These are phyloP conservation scores for Odontophorus gujanensis DNA, from an alignment of 2,113 vertebrate species.

Conservation along the genomic window DNA sequence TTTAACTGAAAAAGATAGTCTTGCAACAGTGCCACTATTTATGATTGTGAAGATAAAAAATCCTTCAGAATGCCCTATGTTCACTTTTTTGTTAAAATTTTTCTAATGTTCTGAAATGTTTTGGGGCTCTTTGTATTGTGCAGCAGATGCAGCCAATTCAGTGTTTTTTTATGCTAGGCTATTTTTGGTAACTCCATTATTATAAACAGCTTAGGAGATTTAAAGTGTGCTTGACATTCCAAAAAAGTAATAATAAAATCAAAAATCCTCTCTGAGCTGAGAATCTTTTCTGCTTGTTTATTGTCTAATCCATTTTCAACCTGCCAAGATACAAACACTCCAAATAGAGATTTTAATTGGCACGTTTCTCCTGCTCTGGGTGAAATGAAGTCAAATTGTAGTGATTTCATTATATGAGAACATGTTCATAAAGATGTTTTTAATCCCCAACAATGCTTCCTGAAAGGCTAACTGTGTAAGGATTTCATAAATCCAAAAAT, in stretches of 20 bases:
- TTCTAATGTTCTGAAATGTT: background rate
- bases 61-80: background rate
- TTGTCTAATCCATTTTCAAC: slow-evolving; percentile 34
- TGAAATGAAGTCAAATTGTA: slow-evolving; percentile 39
- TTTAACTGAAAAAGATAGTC: background rate
- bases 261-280: slow-evolving; percentile 3
- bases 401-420: background rate
- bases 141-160: slow-evolving; percentile 54
- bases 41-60: background rate
- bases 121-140: background rate
- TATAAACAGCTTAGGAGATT: slow-evolving; percentile 65
- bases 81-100: background rate
- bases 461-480: slow-evolving; percentile 59
- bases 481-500: slow-evolving; percentile 64
- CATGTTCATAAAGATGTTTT: slow-evolving; percentile 23
- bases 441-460: slow-evolving; percentile 42
- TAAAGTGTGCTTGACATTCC: slow-evolving; percentile 50
- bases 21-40: background rate
- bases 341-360: slow-evolving; percentile 4
- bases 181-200: slow-evolving; percentile 54
- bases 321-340: slow-evolving; percentile 18
- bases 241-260: background rate
- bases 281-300: slow-evolving; percentile 45
- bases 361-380: background rate
- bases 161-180: slow-evolving; percentile 29